Evolutionary conservation across 1,140 invertebrate genomes (phyloP).

Genomic region (Tetragonula clypearis): DNA sequence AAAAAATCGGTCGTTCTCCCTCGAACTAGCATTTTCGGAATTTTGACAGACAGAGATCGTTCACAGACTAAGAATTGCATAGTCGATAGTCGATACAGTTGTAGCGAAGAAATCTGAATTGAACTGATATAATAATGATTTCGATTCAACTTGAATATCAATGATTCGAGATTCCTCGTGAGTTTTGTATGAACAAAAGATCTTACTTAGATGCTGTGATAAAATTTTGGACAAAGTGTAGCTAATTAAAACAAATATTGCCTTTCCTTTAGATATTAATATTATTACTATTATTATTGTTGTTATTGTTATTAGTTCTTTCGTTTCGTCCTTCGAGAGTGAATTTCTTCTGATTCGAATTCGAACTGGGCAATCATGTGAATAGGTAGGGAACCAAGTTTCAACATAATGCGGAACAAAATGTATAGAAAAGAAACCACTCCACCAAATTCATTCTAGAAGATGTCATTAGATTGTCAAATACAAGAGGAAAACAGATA

Average conservation of each 20-base stretch:
- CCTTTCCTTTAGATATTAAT: background rate
- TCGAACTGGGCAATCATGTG: too few relatives aligned
- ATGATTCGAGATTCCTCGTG: background rate
- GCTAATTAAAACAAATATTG: background rate
- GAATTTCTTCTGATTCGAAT: background rate
- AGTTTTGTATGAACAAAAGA: background rate
- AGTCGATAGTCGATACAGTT: background rate
- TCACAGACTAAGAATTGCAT: background rate
- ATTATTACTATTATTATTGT: too few relatives aligned
- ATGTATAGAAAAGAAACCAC: background rate
- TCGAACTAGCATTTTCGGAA: background rate
- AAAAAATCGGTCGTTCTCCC: background rate
- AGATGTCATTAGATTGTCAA: background rate
- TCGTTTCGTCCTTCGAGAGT: background rate
- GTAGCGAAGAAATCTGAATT: background rate
- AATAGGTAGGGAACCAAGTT: background rate
- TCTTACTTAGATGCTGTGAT: background rate
- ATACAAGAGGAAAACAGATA: fast-evolving
- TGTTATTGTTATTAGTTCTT: background rate
- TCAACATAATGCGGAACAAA: background rate
- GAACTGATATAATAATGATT: background rate
- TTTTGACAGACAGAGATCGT: too few relatives aligned
- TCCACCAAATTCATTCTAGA: background rate
- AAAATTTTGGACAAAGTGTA: background rate
- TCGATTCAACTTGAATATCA: too few relatives aligned